Base-by-base conservation (phyloP, 2,888 invertebrate species). In the Andrena bicolor region DNA sequence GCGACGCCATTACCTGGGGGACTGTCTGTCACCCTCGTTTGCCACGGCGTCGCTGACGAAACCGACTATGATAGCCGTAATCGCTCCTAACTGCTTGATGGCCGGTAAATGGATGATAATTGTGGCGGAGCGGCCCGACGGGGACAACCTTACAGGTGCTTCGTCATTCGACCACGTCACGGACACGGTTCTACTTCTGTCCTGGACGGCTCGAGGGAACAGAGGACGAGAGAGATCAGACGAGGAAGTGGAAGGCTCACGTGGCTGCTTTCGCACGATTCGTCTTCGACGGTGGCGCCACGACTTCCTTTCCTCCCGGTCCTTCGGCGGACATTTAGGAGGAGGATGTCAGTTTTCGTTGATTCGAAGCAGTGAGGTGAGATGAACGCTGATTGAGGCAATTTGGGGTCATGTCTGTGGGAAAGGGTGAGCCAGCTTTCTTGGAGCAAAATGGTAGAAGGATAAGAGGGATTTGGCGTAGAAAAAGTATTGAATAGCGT, bases 51-150 rank as follows among this genome's bases (percentile, higher is more conserved):
- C 85, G 84, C 86, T 91, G 91, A 91, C 92, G 90, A 92, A 92
- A 93, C 88, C 86, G 79, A 78, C 92, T 90, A 92, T 90, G 93
- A 93, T 93, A 90, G 91, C 90, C 88, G 92, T 91, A 92, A 93
- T 93, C 92, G 90, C 85, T 82, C 84, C 89, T 92, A 92, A 92
- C 91, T 91, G 90, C 92, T 92, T 91, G 93, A 93, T 93, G 92
- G 90, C 90, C 91, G 91, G 91, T 93, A 93, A 93, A 93, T 92
- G 92, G 92, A 91, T 92, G 90, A 93, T 93, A 93, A 93, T 92
- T 92, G 91, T 87, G 84, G 76, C 76, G 82, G 68, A 85, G 88
- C 80, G 82, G 82, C 49, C 75, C 64, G 61, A 69, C 60, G 78
- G 76, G 72, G 73, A 71, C 68, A 58, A 73, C 61, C 65, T 77